Evolutionary conservation across 2,888 invertebrate genomes (phyloP), one percentile per base, ranked within the genome.

Genomic region (Agelastica alni): DNA sequence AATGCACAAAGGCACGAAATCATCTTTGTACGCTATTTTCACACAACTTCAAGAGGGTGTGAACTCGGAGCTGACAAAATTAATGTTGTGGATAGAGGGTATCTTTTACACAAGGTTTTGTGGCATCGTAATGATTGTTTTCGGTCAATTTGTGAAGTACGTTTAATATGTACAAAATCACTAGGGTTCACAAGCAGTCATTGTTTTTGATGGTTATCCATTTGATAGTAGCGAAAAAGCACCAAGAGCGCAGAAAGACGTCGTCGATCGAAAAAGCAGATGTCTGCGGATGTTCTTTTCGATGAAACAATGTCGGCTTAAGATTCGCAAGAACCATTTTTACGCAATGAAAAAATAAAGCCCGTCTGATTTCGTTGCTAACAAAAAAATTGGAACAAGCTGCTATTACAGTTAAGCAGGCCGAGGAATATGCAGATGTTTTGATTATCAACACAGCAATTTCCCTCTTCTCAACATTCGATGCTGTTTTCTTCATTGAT

Each of bases 61-160:
- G 36, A 36, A 36, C 36, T 36, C 3, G 36, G 36, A 36, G 36
- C 6, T 12, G 4, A 3, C 14, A 36, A 10, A 36, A 36, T 36
- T 13, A 36, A 12, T 41, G n/a, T n/a, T n/a, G n/a, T n/a, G n/a
- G n/a, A n/a, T n/a, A n/a, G n/a, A n/a, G n/a, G n/a, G n/a, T n/a
- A 41, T 41, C 41, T 41, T 26, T 41, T 41, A 41, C 41, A 16
- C 20, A 41, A 41, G 3, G 41, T 18, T 16, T 9, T 41, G 9
- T 41, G 41, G 41, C 2, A 41, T 41, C 41, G 41, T 41, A n/a
- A n/a, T n/a, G n/a, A n/a, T n/a, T n/a, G n/a, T n/a, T n/a, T n/a
- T n/a, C n/a, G n/a, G n/a, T n/a, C 12, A 13, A 36, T 36, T 12
- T 36, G 36, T 36, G 36, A 36, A 36, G 16, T 36, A 36, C 36